These are phyloP conservation scores for Parthenolecanium corni DNA, from an alignment of 2,888 invertebrate species.

Conservation along the genomic window DNA sequence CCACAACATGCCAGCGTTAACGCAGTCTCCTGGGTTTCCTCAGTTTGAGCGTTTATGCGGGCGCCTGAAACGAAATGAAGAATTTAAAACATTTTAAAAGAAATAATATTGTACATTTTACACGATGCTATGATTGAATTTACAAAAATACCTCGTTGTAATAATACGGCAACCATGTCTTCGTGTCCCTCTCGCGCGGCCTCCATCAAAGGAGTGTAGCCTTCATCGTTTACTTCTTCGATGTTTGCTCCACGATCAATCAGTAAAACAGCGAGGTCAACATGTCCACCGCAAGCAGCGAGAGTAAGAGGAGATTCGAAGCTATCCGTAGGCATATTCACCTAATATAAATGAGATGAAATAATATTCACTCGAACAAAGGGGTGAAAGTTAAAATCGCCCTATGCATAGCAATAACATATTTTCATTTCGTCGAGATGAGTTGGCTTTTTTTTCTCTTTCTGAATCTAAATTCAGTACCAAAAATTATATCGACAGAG, in stretches of 20 bases:
- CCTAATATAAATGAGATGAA: conserved; percentile 39
- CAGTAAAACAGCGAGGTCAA: conserved; percentile 87
- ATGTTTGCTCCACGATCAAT: conserved; percentile 96
- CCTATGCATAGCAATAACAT: no score
- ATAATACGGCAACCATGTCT: conserved; percentile 89
- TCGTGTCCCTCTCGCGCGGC: conserved; percentile 97
- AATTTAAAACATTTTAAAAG: neutral
- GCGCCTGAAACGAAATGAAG: conserved; percentile 43
- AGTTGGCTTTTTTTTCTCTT: no score
- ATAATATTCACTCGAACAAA: no score
- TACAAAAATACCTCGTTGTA: conserved; percentile 60
- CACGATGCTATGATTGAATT: no score
- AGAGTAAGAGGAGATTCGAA: conserved; percentile 97
- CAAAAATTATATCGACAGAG: no score
- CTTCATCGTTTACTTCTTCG: conserved; percentile 98
- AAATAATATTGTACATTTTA: no score
- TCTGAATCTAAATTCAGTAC: no score
- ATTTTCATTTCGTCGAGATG: no score
- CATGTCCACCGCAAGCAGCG: conserved; percentile 97
- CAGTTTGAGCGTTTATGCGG: conserved; percentile 95
- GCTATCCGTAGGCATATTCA: conserved; percentile 98
- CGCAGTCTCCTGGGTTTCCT: conserved; percentile 96
- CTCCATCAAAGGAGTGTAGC: conserved; percentile 98
- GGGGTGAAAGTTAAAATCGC: no score
- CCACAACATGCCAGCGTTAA: conserved; percentile 88